Conservation (phyloP, 1,140 invertebrate species). For the Drosophila equinoxialis region DNA sequence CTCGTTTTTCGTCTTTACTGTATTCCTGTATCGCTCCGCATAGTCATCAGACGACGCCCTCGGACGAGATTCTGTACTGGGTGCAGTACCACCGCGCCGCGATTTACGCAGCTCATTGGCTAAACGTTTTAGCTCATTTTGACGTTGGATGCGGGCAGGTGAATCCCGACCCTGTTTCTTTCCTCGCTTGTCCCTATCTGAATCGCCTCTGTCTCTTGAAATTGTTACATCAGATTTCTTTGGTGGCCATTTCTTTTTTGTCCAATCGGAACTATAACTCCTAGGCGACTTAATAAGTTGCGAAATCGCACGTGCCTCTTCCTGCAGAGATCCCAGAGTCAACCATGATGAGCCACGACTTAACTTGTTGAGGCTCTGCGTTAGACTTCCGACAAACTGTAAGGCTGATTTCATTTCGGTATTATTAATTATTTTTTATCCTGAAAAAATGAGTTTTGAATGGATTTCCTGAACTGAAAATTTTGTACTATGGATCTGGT, state of each 20-base stretch:
- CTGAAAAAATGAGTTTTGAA: background rate
- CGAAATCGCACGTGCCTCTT: background rate
- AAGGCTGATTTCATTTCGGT: background rate
- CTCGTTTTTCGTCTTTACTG: too few relatives aligned
- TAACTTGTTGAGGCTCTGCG: background rate
- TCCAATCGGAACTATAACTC: background rate
- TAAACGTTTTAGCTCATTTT: constrained; percentile 20
- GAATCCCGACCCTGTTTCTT: constrained; percentile 15
- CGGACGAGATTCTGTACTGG: background rate
- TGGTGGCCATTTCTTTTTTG: background rate
- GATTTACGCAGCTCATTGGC: constrained; percentile 33
- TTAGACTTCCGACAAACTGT: background rate
- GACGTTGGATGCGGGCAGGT: constrained; percentile 3
- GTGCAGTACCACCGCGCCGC: constrained; percentile 31
- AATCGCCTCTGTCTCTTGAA: background rate
- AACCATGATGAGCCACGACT: background rate
- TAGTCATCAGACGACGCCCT: background rate
- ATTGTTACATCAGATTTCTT: background rate
- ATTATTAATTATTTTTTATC: background rate
- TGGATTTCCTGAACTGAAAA: background rate
- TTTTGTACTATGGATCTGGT: background rate
- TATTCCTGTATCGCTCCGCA: background rate
- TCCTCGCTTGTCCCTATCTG: background rate
- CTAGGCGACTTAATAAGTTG: background rate
- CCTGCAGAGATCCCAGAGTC: background rate